phyloP scores from a whole-genome alignment of 37 sponge, comb jelly and placozoan genomes.

The Bolinopsis microptera region DNA sequence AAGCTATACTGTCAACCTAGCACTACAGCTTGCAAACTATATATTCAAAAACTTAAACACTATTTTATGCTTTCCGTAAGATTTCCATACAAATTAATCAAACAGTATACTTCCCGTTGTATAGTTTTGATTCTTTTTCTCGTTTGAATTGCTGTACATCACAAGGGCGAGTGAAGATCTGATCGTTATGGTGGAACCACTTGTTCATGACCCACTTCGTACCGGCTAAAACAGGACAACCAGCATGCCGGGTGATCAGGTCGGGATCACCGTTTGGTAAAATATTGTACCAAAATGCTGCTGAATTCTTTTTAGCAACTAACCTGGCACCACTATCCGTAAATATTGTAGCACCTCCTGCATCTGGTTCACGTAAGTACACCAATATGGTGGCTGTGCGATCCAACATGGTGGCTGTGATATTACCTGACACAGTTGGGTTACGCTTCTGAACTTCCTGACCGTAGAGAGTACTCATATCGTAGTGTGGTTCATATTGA shows the following conservation, averaged over 20 bases:
- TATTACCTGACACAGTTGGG: background rate
- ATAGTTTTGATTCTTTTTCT: background rate
- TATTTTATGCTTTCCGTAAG: too few species aligned
- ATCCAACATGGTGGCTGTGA: too few species aligned
- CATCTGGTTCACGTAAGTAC: background rate
- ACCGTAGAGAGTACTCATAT: background rate
- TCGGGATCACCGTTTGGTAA: constrained; percentile 80
- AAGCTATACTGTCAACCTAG: too few species aligned
- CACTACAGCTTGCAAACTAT: too few species aligned
- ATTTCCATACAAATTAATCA: too few species aligned
- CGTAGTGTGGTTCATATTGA: constrained; percentile 32
- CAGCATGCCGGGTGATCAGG: constrained; percentile 86
- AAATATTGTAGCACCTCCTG: constrained; percentile 17
- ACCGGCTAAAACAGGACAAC: constrained; percentile 87
- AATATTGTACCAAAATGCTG: constrained; percentile 87
- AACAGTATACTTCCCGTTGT: constrained; percentile 1
- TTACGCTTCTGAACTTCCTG: background rate
- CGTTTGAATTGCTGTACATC: constrained; percentile 57
- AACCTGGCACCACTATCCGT: background rate
- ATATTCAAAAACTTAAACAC: too few species aligned
- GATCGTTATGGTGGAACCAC: constrained; percentile 95
- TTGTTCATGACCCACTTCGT: constrained; percentile 75
- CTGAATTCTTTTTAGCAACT: constrained; percentile 72
- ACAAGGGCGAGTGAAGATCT: constrained; percentile 87
- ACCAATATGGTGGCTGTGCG: background rate